Evolutionary conservation across 2,888 invertebrate genomes (phyloP).

Genomic region (Philereme transversata): DNA sequence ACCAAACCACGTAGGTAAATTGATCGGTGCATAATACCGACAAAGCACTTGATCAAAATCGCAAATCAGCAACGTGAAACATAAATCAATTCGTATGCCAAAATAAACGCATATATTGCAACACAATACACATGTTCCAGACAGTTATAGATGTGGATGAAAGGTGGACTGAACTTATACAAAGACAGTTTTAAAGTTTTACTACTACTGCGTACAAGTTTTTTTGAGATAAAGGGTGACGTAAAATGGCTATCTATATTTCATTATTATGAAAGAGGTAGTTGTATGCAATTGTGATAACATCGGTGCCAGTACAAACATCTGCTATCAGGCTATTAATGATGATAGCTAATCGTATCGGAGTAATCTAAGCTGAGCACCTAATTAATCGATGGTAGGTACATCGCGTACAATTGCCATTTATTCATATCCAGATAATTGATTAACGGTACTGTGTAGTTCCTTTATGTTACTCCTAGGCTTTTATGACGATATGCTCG

Average conservation of each 20-base stretch:
- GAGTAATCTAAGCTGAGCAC: slow-evolving; percentile 29
- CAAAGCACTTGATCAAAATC: slow-evolving; percentile 26
- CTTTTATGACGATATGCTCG: slow-evolving; percentile 31
- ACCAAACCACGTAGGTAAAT: no score
- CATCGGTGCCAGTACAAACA: slow-evolving; percentile 37
- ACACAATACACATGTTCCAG: background rate
- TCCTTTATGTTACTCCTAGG: slow-evolving; percentile 32
- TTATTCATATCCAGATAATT: slow-evolving; percentile 42
- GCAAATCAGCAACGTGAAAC: slow-evolving; percentile 24
- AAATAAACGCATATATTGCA: slow-evolving; percentile 19
- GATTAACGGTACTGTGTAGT: slow-evolving; percentile 40
- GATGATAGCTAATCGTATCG: slow-evolving; percentile 35
- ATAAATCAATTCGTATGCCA: slow-evolving; percentile 24
- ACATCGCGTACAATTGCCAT: slow-evolving; percentile 41
- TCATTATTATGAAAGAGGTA: slow-evolving; percentile 32
- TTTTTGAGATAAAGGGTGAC: slow-evolving; percentile 22
- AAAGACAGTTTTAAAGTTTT: background rate
- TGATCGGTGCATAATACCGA: slow-evolving; percentile 1
- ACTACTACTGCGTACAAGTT: slow-evolving; percentile 1
- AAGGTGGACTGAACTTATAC: no score
- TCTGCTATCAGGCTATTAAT: slow-evolving; percentile 48
- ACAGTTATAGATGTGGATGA: background rate
- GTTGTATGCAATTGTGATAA: slow-evolving; percentile 35
- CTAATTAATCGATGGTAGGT: slow-evolving; percentile 47
- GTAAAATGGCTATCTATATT: slow-evolving; percentile 32